These are phyloP conservation scores for Drosophila gaucha DNA, from an alignment of 2,888 invertebrate species.

Conservation along the genomic window DNA sequence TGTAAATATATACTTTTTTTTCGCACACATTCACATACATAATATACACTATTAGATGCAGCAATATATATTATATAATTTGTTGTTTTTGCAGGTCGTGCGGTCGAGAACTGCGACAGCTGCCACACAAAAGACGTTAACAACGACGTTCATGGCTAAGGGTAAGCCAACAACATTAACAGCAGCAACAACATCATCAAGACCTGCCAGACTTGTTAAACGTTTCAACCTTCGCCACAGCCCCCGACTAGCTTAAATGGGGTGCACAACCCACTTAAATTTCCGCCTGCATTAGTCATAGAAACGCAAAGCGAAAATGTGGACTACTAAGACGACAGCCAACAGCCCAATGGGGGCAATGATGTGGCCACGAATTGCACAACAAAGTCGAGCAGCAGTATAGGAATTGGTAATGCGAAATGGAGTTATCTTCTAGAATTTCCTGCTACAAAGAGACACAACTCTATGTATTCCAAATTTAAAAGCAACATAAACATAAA, in stretches of 20 bases:
- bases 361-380: conserved; percentile 47
- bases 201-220: conserved; percentile 57
- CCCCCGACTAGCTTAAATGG: conserved; percentile 18
- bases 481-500: no score
- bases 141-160: conserved; percentile 35
- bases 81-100: conserved; percentile 63
- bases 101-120: conserved; percentile 69
- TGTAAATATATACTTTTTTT: conserved; percentile 58
- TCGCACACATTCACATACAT: conserved; percentile 22
- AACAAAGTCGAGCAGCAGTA: conserved; percentile 30
- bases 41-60: conserved; percentile 15
- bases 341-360: conserved; percentile 33
- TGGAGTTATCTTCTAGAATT: neutral
- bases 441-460: neutral
- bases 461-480: neutral
- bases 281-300: conserved; percentile 61
- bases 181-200: conserved; percentile 10
- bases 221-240: conserved; percentile 55
- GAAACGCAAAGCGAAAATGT: conserved; percentile 35
- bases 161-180: conserved; percentile 26
- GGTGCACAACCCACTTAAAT: conserved; percentile 28
- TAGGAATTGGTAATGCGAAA: conserved; percentile 26
- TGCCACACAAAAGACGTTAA: conserved; percentile 60
- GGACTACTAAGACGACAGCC: conserved; percentile 21
- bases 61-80: conserved; percentile 51